Base-by-base conservation (phyloP, 2,888 invertebrate species). In the Anthophora plumipes region DNA sequence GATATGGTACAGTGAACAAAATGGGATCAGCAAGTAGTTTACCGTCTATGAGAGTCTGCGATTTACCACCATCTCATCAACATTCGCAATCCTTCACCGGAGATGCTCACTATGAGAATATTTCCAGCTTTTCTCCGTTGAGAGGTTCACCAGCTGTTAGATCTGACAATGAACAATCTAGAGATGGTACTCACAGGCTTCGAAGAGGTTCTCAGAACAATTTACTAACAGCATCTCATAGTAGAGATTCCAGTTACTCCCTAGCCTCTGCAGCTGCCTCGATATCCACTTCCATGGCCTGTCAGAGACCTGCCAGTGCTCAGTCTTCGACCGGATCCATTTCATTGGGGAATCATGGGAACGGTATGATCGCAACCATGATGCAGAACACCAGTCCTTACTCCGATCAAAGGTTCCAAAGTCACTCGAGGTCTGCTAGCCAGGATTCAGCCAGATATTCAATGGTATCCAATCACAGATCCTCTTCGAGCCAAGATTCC, bases 21-120 rank as follows among this genome's bases (percentile, higher is more conserved):
- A 92, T 92, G 0, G 92, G 92, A 39, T 93, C 93, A 0, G 93
- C 91, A 0, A 92, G 92, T 25, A 93, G 93, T 63, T 72, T 93
- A 55, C 93, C 93, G 0, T 92, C 93, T 0, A 93, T 93, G 91
- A 88, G 92, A 73, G 92, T 93, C 0, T 91, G 91, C 72, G 93
- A 93, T 41, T 69, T 89, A 0, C 89, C 91, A 0, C 89, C 89
- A 0, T 81, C 86, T 17, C 93, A 93, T 67, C 93, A 92, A 31
- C 93, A 93, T 52, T 93, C 93, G 1, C 91, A 91, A n/a, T 92
- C 93, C 0, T 93, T 92, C 71, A 93, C 92, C 11, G 93, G 92
- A 0, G 92, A 93, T 61, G 87, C 90, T 7, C 93, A 93, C 72
- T 93, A 93, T 79, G 93, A 93, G 55, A 93, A 93, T 64, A 79